These are phyloP conservation scores for Poeciliopsis presidionis DNA, from an alignment of 2,797 vertebrate species.

Conservation along the genomic window DNA sequence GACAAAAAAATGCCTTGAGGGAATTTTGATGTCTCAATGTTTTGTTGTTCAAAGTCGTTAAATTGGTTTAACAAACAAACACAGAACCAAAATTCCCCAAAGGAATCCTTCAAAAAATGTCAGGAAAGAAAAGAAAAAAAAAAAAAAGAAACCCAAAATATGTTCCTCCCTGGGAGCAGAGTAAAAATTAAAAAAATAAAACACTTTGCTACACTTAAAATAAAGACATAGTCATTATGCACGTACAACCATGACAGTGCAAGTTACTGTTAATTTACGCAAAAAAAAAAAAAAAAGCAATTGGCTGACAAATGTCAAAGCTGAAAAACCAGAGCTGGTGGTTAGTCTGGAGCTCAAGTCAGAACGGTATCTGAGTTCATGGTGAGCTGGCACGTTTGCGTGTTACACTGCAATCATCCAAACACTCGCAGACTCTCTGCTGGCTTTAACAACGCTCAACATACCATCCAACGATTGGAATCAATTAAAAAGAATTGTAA, in stretches of 20 bases:
- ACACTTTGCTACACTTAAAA: not conserved
- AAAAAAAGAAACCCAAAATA: not conserved
- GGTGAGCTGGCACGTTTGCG: constrained; percentile 51
- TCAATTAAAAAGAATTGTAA: constrained; percentile 53
- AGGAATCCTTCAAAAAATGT: not conserved
- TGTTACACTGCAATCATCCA: constrained; percentile 66
- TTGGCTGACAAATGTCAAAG: constrained; percentile 14
- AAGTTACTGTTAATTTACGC: constrained; percentile 7
- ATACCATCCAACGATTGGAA: constrained; percentile 53
- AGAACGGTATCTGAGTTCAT: constrained; percentile 44
- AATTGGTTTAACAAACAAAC: not conserved
- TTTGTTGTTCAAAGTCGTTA: not conserved
- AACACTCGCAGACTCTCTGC: constrained; percentile 48
- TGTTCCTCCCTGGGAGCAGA: not conserved
- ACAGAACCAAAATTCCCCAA: not conserved
- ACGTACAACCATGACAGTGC: not conserved
- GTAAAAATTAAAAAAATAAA: not conserved
- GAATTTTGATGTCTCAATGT: too few species aligned
- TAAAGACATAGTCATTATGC: not conserved
- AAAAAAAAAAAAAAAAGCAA: constrained; percentile 2
- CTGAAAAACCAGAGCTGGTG: constrained; percentile 31
- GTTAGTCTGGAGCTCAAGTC: constrained; percentile 38
- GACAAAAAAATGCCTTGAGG: not conserved
- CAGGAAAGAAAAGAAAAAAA: constrained; percentile 4
- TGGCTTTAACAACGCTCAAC: constrained; percentile 37